Base-by-base conservation (phyloP, 2,113 vertebrate genomes). In the Catharus minimus region DNA sequence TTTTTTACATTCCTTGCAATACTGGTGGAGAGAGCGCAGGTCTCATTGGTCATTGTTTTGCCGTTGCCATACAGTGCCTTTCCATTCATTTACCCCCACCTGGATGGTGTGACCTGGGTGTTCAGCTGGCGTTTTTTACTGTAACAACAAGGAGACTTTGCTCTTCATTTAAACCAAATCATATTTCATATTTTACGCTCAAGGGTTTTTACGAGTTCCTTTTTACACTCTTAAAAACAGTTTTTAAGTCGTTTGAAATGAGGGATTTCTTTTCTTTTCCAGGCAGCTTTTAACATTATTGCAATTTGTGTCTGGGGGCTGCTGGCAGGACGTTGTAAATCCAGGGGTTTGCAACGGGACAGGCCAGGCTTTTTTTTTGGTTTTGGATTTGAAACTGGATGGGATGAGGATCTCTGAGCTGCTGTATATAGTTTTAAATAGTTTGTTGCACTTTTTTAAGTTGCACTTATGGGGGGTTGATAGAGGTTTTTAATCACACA, bases 11-110 rank as follows among this genome's bases (percentile, higher is more conserved):
- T 98, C 98, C 98, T 99, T 98, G 98, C 98, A 99, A 97, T 99
- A 98, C 98, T 98, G 98, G 97, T 97, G 98, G 98, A 97, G 95
- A 97, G 98, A 97, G 97, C 97, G 98, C 97, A 97, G 98, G 98
- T 98, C 97, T 98, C 98, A 98, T 99, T 97, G 98, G 98, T 97
- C 95, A 93, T 98, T 98, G 96, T 89, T 96, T 98, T 98, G 98
- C 98, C 95, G 97, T 99, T 97, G 98, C 99, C 99, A 99, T 98
- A 99, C 98, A 99, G 99, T 99, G 99, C 99, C 99, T 99, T 99
- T 97, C 98, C 98, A 98, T 98, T 98, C 97, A 98, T 98, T 98
- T 99, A 98, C 92, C 97, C 97, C 98, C 98, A 97, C 97, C 98
- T 98, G 98, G 98, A 98, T 97, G 91, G 98, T 96, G 97, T 96